phyloP scores from a whole-genome alignment of 2,888 invertebrate genomes.

The Strigamia maritima region DNA sequence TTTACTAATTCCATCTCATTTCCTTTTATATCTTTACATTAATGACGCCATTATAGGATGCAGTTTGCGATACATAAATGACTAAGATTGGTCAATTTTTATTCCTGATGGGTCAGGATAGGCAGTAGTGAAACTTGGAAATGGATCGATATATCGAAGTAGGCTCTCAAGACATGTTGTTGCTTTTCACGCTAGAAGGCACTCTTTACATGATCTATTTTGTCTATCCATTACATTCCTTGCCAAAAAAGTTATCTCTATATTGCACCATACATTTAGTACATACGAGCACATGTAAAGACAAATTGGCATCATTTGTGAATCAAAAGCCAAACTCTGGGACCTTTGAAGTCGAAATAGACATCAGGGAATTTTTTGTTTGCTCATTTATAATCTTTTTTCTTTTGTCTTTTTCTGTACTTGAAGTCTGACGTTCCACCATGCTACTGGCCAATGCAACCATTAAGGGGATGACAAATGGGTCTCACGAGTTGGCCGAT shows the following conservation, averaged over 20 bases:
- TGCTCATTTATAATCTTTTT: not conserved
- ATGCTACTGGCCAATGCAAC: conserved; percentile 6
- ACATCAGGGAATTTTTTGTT: too few species aligned
- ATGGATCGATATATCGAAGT: not conserved
- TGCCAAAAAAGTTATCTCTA: not conserved
- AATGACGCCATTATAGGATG: not conserved
- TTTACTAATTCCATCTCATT: too few species aligned
- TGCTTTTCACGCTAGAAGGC: not conserved
- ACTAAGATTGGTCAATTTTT: not conserved
- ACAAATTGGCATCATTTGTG: not conserved
- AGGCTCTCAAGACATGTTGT: not conserved
- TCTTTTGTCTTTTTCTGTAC: not conserved
- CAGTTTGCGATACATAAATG: not conserved
- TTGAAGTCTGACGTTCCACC: not conserved
- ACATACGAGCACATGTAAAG: not conserved
- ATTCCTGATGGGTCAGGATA: not conserved
- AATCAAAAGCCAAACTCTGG: not conserved
- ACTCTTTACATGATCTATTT: not conserved
- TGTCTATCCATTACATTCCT: not conserved
- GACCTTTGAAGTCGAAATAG: not conserved
- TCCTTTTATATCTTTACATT: not conserved
- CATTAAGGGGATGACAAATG: conserved; percentile 62
- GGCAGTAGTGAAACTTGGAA: not conserved
- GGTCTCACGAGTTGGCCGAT: conserved; percentile 72
- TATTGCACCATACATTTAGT: too few species aligned